phyloP scores from a whole-genome alignment of 2,888 invertebrate genomes.

The Catotricha subobsoleta region DNA sequence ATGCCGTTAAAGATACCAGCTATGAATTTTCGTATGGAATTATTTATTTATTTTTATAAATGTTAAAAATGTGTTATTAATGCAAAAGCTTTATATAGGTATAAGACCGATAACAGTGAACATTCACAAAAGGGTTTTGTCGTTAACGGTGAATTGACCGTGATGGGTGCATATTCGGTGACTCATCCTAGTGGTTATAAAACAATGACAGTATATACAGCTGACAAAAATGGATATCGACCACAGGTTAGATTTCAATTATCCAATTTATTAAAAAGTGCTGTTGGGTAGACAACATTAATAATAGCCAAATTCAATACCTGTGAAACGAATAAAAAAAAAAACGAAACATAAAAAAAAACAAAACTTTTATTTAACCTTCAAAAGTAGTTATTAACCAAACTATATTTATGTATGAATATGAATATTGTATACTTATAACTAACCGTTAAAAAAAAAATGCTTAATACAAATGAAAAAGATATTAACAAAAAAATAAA shows the following conservation, averaged over 20 bases:
- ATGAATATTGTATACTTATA: too few relatives aligned
- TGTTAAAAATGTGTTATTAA: too few relatives aligned
- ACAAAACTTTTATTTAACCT: too few relatives aligned
- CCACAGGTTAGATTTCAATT: conserved; percentile 24
- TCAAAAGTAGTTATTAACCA: too few relatives aligned
- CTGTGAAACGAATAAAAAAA: too few relatives aligned
- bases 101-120: conserved; percentile 22
- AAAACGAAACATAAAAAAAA: too few relatives aligned
- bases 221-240: conserved; percentile 28
- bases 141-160: conserved; percentile 25
- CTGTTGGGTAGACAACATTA: background rate
- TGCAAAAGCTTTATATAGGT: too few relatives aligned
- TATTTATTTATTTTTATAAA: background rate
- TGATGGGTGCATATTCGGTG: conserved; percentile 24
- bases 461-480: too few relatives aligned
- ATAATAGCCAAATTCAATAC: too few relatives aligned
- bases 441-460: too few relatives aligned
- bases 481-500: too few relatives aligned
- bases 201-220: conserved; percentile 25
- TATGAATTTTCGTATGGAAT: conserved; percentile 1
- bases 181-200: conserved; percentile 21
- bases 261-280: background rate
- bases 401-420: too few relatives aligned
- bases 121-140: conserved; percentile 25
- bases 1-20: background rate